Evolutionary conservation across 2,113 vertebrate genomes (phyloP), one percentile per base, ranked within the genome.

Genomic region (Sorex araneus): DNA sequence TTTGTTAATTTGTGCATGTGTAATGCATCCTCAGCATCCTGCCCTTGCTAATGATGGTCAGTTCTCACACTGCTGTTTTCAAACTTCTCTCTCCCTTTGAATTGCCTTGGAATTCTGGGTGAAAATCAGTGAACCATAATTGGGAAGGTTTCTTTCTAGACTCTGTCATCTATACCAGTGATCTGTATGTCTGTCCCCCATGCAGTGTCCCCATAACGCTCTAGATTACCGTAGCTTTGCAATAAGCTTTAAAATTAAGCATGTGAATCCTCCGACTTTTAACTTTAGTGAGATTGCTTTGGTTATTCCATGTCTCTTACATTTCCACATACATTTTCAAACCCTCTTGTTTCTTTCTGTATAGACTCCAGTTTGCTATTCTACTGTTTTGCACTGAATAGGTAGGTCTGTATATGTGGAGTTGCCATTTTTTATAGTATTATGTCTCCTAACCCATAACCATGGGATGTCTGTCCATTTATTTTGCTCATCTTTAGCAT

Each of bases 401-500:
- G 57, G 16, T 70, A 81, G 27, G 27, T 83, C 34, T 40, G 15
- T 57, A 71, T 89, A 50, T 21, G 19, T 40, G 73, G 23, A 77
- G 8, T 84, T 75, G 25, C 32, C 30, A n/a, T 23, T 47, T 32
- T 57, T 19, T 36, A 27, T 19, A 50, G 23, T 40, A 30, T 47
- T 43, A 50, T 75, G 40, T 60, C 45, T 82, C 90, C 47, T 54
- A 34, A 45, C n/a, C 27, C 23, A 10, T 87, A 43, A 76, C 70
- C 19, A 11, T 32, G 19, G 78, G 45, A 69, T 73, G 11, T 70
- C 60, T 87, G 90, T 54, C 18, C 78, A 79, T 92, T 87, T 87
- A 70, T 87, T 69, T 90, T 70, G 19, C 13, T 66, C 45, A 80
- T 80, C 76, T 89, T 77, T 67, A 15, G 64, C 83, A 70, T 87